Evolutionary conservation across 2,797 vertebrate genomes (phyloP), one percentile per base, ranked within the genome.

Genomic region (Erpetoichthys calabaricus): DNA sequence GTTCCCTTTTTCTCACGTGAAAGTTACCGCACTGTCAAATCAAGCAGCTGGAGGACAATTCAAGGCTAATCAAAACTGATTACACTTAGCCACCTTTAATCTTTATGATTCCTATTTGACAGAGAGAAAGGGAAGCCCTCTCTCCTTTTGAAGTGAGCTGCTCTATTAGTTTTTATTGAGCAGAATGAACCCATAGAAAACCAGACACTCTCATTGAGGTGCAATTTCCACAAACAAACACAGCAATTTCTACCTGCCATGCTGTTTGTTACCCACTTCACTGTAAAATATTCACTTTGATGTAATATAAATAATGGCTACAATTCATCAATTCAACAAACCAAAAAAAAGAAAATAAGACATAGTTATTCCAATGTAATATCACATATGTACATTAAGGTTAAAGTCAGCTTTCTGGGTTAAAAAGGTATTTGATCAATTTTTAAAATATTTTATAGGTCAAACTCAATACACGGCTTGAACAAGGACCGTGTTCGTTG

Each of bases 141-240:
- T 8, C 57, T 65, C 25, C 61, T 68, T 70, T 67, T 74, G 72
- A 75, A 70, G 72, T 66, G 47, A 56, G 7, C n/a, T 57, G 65
- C 63, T 72, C 73, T 69, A 72, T 75, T 75, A 72, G 68, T 65
- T 69, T 66, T 72, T 65, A 70, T 51, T 60, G 64, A 64, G 59
- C 60, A 62, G 67, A 70, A 65, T 59, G 60, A 53, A 62, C 58
- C 59, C 47, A 47, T 43, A 50, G 61, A 55, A 61, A 49, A n/a
- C 47, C 7, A 49, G 47, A n/a, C 4, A 49, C 47, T 49, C 47
- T 7, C 47, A 60, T 62, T 66, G 61, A 66, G 58, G 59, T 56
- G 47, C 60, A 64, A 63, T 60, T 62, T 61, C 56, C 56, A 41
- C 54, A 59, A 53, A 64, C 54, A 62, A 71, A 66, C 61, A 53